phyloP scores from a whole-genome alignment of 2,888 invertebrate genomes.

The Nomada ruficornis region DNA sequence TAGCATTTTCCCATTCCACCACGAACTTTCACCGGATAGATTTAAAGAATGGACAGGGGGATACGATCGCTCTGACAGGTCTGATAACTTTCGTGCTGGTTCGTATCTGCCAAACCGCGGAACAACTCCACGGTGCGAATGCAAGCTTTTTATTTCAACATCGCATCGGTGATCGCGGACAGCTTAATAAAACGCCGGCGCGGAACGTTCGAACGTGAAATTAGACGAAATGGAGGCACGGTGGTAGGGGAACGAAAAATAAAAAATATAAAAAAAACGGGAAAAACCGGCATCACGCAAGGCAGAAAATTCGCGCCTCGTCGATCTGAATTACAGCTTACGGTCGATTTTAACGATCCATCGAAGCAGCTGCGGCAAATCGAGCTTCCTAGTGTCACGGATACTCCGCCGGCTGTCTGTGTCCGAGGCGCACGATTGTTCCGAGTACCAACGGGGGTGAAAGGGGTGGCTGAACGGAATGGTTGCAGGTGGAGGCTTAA shows the following conservation, averaged over 20 bases:
- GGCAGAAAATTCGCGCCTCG: constrained; percentile 60
- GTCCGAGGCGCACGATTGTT: constrained; percentile 40
- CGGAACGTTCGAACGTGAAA: constrained; percentile 44
- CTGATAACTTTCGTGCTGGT: not conserved
- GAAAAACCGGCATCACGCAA: constrained; percentile 33
- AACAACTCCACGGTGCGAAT: constrained; percentile 5
- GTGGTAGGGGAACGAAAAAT: not conserved
- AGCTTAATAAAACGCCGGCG: constrained; percentile 40
- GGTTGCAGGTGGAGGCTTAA: constrained; percentile 40
- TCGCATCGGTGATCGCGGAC: constrained; percentile 31
- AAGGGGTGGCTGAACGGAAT: constrained; percentile 19
- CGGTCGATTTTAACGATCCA: constrained; percentile 68
- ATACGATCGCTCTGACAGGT: no score
- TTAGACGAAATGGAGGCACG: constrained; percentile 5
- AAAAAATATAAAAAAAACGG: not conserved
- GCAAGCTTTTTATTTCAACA: constrained; percentile 19
- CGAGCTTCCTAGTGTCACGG: constrained; percentile 61
- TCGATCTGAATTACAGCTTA: constrained; percentile 61
- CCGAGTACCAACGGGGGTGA: constrained; percentile 3
- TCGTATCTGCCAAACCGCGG: not conserved
- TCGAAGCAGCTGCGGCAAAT: constrained; percentile 65
- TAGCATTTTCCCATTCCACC: no score
- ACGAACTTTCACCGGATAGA: no score
- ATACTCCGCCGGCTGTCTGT: constrained; percentile 47
- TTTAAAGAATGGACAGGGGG: no score